Evolutionary conservation across 1,140 invertebrate genomes (phyloP), one percentile per base, ranked within the genome.

Genomic region (Leptopilina boulardi): DNA sequence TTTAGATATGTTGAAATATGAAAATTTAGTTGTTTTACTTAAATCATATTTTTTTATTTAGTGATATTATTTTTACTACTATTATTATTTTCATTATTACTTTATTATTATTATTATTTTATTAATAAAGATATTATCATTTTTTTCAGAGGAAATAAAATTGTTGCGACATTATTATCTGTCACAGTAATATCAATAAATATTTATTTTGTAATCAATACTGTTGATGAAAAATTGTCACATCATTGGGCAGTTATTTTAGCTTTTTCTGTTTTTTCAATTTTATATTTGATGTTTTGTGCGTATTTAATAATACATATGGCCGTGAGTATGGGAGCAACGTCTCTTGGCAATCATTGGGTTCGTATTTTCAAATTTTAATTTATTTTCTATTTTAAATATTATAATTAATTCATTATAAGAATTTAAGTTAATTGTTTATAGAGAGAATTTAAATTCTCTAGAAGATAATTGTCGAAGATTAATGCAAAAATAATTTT

Each of bases 131-230:
- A 21, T 18, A 42, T 80, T 75, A 70, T 78, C 80, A 75, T 83
- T 85, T 80, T 85, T 83, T 91, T 92, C 87, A 96, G 95, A 78
- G 90, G 89, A 21, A 95, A 94, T 83, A 96, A 94, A 89, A 89
- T 95, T n/a, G 87, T 95, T 18, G 91, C 95, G 0, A 93, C 93
- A 44, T 38, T 93, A 0, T 87, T 97, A 18, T 94, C 95, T 8
- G 84, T 94, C 10, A 86, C 95, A 21, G 94, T 98, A 0, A 96
- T 98, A 84, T 87, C 85, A 11, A 97, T 98, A 79, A 98, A 98
- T 86, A 92, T 97, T 70, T 97, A 94, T 86, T 97, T 97, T 88
- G 95, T 97, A 2, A 89, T 93, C 19, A 89, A 92, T 23, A 94
- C 93, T 80, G 92, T 95, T 0, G 85, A 92, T 11, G 81, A 90